These are phyloP conservation scores for Lontra canadensis DNA, from an alignment of 2,113 vertebrate species.

Conservation along the genomic window DNA sequence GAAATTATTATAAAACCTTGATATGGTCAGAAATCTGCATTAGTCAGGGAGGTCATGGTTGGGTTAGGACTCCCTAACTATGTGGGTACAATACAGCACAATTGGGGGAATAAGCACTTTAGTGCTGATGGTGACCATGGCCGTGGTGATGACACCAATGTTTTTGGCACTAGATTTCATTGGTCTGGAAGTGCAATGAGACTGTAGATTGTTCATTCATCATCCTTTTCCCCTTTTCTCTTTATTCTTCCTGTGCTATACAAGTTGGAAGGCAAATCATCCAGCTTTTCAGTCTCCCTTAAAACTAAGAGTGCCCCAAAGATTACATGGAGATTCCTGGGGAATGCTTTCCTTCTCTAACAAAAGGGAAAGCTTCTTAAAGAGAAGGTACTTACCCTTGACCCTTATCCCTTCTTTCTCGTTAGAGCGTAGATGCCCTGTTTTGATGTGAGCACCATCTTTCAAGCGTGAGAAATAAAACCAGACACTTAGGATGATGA, in stretches of 20 bases:
- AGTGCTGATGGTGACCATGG: not conserved
- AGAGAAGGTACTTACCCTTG: not conserved
- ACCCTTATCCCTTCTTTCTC: not conserved
- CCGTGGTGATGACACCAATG: not conserved
- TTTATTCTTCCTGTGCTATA: not conserved
- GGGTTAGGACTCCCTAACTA: not conserved
- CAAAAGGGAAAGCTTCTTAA: not conserved
- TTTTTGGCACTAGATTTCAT: not conserved
- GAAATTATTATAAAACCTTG: conserved; percentile 1
- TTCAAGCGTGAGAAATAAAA: not conserved
- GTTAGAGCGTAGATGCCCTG: not conserved
- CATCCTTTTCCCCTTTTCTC: not conserved
- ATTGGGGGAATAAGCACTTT: not conserved
- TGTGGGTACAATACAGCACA: not conserved
- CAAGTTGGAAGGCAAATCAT: not conserved
- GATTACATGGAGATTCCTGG: not conserved
- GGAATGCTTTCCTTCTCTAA: not conserved
- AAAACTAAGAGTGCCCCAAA: not conserved
- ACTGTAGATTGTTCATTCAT: not conserved
- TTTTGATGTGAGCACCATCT: not conserved
- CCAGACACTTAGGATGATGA: not conserved
- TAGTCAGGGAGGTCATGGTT: not conserved
- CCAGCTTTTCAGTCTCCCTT: not conserved
- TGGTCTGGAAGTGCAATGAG: not conserved
- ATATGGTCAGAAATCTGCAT: not conserved